Percentiles rank a stretch among this genome's conserved stretches.
Conservation (phyloP, 2,113 vertebrate genomes). For the Alces alces region DNA sequence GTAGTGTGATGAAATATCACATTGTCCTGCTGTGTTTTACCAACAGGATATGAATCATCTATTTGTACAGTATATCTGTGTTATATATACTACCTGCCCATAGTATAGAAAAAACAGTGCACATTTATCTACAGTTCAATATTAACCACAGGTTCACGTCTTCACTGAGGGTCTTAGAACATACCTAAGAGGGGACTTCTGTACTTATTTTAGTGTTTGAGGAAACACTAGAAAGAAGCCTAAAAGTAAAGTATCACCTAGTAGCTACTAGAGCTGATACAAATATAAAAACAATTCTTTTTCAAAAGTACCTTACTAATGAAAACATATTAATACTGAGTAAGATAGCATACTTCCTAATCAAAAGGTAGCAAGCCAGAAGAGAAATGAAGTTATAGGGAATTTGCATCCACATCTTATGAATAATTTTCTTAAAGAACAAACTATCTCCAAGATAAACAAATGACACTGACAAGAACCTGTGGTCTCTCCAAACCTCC, state of each 20-base stretch:
- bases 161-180: background rate
- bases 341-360: slow-evolving; percentile 6
- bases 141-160: background rate
- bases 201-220: slow-evolving; percentile 3
- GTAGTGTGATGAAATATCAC: background rate
- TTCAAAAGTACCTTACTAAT: background rate
- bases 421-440: slow-evolving; percentile 17
- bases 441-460: background rate
- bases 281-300: background rate
- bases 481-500: background rate
- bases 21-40: background rate
- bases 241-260: background rate
- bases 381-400: background rate
- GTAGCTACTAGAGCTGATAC: background rate
- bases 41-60: background rate
- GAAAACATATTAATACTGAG: background rate
- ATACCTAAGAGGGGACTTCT: background rate
- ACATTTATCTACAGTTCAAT: background rate
- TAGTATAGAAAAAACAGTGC: background rate
- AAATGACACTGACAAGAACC: background rate
- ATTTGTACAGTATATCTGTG: background rate
- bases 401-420: background rate
- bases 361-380: background rate
- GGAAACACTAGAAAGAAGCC: background rate
- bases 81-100: background rate